Conservation (phyloP, 2,113 vertebrate species). For the Ivindomyrus marchei region DNA sequence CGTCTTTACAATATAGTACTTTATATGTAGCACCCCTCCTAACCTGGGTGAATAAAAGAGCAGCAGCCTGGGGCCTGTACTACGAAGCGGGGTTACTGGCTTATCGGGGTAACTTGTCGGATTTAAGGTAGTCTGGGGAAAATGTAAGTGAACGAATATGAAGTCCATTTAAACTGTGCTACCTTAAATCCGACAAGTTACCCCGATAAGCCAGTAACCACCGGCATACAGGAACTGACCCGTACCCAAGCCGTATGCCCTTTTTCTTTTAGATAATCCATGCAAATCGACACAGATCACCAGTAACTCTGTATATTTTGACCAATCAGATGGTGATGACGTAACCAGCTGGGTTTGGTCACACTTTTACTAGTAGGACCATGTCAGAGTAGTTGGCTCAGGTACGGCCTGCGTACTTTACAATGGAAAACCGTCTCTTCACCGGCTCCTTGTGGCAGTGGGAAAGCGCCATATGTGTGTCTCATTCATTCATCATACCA, state of each 20-base stretch:
- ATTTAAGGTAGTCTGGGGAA: too few relatives aligned
- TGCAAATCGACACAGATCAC: neutral
- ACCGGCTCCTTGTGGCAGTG: neutral
- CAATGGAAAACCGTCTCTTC: neutral
- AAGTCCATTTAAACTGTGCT: too few relatives aligned
- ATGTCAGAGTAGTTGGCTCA: neutral
- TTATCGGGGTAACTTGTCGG: too few relatives aligned
- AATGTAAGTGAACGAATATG: too few relatives aligned
- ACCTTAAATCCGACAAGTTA: too few relatives aligned
- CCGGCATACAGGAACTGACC: neutral
- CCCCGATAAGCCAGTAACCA: neutral
- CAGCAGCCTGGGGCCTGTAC: neutral
- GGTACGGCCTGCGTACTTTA: neutral
- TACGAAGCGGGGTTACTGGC: too few relatives aligned
- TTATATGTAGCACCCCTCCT: neutral
- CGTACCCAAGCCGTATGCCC: neutral
- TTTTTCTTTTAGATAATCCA: neutral
- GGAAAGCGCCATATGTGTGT: neutral
- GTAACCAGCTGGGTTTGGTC: neutral
- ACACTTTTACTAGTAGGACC: neutral
- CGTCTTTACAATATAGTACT: neutral
- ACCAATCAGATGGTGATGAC: neutral
- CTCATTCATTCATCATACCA: neutral
- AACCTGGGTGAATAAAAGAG: neutral
- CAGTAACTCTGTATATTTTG: neutral